Base-by-base conservation (phyloP, 1,140 invertebrate genomes). In the Drosophila kepulauana region DNA sequence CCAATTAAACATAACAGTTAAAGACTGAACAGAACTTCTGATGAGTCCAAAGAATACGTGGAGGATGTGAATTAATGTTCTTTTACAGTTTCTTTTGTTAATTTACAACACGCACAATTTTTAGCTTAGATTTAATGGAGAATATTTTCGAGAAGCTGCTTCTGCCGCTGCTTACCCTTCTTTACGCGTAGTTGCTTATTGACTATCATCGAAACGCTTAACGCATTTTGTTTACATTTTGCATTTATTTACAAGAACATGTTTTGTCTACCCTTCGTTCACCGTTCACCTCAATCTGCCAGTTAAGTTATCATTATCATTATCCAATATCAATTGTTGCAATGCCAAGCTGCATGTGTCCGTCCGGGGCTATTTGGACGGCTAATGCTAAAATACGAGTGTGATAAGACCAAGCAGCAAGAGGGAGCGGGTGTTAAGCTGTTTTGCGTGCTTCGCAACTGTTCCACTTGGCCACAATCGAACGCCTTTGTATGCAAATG, bases 401-500 rank as follows among this genome's bases (percentile, higher is more conserved):
- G 10, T 45, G 64, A 49, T 58, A 58, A 58, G 56, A 8, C 10
- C 33, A 58, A 57, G 25, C 15, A 25, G 1, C 46, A 54, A 49
- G 15, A 30, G 16, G 15, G 1, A 3, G 20, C 10, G 16, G 4
- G 46, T 0, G n/a, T n/a, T 43, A 35, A 46, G 25, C 15, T 15
- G 15, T 7, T 64, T 76, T 48, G 74, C 74, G 64, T 78, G 69
- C 28, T 11, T 30, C 7, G 49, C 73, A 76, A 62, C 61, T 87
- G 82, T 87, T 68, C 46, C 64, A 64, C 64, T 79, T 82, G 72
- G 64, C 67, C 81, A 78, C 73, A 80, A 85, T 81, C 75, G 75
- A 84, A 75, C 62, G 75, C 78, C 85, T 81, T 89, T 86, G 85
- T 89, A 89, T 89, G 85, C 86, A 89, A 89, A 89, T 89, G 49